A percentile compares a stretch with the other conserved stretches of the same genome.
phyloP scores from a whole-genome alignment of 2,888 invertebrate genomes.

The Gymnosoma rotundatum region DNA sequence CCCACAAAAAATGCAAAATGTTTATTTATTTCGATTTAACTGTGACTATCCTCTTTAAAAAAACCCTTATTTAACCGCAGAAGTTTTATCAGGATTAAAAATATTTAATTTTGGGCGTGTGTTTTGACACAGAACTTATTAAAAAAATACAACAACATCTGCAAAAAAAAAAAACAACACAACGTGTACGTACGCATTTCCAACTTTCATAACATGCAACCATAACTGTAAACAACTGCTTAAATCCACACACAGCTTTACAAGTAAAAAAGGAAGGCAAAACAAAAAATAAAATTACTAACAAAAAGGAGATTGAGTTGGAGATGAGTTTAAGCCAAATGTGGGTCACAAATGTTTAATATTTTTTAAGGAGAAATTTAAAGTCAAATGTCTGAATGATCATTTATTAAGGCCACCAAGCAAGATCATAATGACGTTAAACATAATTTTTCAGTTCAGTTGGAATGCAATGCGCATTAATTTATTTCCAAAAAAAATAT shows the following conservation, averaged over 20 bases:
- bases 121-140: constrained; percentile 53
- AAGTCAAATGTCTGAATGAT: constrained; percentile 39
- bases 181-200: constrained; percentile 21
- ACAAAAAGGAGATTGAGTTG: constrained; percentile 32
- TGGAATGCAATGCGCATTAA: not conserved
- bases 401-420: constrained; percentile 31
- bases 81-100: constrained; percentile 26
- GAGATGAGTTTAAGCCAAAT: constrained; percentile 47
- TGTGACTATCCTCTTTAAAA: not conserved
- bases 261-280: not conserved
- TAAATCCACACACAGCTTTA: not conserved
- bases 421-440: constrained; percentile 6
- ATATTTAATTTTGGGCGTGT: constrained; percentile 49
- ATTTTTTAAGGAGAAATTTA: constrained; percentile 57
- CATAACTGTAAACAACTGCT: constrained; percentile 15
- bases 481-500: no score
- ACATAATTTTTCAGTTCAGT: not conserved
- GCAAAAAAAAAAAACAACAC: not conserved
- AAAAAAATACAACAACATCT: not conserved
- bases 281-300: not conserved
- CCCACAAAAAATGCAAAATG: no score
- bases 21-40: no score
- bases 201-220: constrained; percentile 45
- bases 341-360: constrained; percentile 65
- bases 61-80: not conserved